Percentiles rank a stretch among this genome's conserved stretches.
phyloP scores from a whole-genome alignment of 2,113 vertebrate species.

The Pterocles burchelli region DNA sequence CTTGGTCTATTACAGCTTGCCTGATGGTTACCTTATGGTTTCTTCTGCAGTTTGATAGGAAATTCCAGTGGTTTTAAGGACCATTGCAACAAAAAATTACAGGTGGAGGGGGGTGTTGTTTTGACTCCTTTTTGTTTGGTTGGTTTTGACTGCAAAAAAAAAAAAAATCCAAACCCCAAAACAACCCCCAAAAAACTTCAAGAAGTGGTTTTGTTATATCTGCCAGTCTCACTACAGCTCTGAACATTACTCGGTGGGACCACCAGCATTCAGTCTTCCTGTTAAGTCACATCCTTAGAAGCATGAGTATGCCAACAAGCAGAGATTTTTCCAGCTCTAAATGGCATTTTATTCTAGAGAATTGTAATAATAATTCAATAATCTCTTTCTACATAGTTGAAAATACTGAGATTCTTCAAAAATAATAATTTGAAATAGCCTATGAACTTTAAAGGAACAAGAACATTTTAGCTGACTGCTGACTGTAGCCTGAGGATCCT shows the following conservation, averaged over 20 bases:
- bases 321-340: background rate
- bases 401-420: background rate
- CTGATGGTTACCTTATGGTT: background rate
- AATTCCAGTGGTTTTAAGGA: background rate
- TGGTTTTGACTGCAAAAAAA: background rate
- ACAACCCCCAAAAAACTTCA: fast-evolving
- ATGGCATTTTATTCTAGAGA: background rate
- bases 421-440: background rate
- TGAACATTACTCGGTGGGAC: background rate
- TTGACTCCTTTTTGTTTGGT: background rate
- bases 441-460: background rate
- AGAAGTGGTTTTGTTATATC: background rate
- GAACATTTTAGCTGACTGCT: background rate
- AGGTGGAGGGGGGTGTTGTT: no score
- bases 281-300: background rate
- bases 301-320: background rate
- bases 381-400: background rate
- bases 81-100: background rate
- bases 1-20: background rate
- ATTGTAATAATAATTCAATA: background rate
- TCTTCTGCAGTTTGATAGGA: background rate
- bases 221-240: background rate
- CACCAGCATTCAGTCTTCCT: background rate
- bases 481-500: background rate
- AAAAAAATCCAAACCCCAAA: background rate